phyloP scores from a whole-genome alignment of 2,797 vertebrate species.

The Dallia pectoralis region DNA sequence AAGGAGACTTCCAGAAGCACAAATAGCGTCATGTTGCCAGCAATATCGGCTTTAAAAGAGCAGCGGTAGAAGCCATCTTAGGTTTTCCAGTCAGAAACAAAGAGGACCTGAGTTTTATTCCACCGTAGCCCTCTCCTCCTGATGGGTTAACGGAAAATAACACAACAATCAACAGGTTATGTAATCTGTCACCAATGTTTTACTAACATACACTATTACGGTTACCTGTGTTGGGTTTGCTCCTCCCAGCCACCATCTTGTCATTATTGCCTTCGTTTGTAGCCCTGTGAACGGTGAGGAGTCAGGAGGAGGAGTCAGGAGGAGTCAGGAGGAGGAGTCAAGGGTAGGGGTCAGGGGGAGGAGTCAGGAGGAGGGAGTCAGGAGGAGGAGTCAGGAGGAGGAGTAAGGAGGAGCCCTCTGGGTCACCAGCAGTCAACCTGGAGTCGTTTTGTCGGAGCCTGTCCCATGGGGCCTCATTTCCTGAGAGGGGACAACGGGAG shows the following conservation, averaged over 20 bases:
- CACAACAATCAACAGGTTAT: background rate
- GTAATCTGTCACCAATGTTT: constrained; percentile 6
- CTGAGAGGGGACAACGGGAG: background rate
- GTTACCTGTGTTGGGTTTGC: too few relatives aligned
- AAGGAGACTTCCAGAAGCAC: constrained; percentile 23
- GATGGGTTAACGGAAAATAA: constrained; percentile 42
- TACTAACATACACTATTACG: constrained; percentile 6
- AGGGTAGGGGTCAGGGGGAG: too few relatives aligned
- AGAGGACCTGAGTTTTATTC: constrained; percentile 50
- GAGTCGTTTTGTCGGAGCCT: background rate
- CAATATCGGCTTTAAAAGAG: constrained; percentile 37
- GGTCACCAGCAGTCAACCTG: background rate
- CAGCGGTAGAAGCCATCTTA: constrained; percentile 42
- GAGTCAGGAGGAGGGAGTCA: too few relatives aligned
- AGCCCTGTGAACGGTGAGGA: background rate
- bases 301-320: background rate
- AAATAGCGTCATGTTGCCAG: constrained; percentile 51
- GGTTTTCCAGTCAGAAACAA: constrained; percentile 58
- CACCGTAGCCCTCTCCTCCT: constrained; percentile 23
- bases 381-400: too few relatives aligned
- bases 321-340: too few relatives aligned
- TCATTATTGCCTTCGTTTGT: background rate
- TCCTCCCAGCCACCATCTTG: background rate
- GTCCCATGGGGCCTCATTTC: constrained; percentile 2
- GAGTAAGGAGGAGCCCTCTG: background rate